Evolutionary conservation across 2,888 invertebrate species (phyloP).

Genomic region (Spodoptera littoralis): DNA sequence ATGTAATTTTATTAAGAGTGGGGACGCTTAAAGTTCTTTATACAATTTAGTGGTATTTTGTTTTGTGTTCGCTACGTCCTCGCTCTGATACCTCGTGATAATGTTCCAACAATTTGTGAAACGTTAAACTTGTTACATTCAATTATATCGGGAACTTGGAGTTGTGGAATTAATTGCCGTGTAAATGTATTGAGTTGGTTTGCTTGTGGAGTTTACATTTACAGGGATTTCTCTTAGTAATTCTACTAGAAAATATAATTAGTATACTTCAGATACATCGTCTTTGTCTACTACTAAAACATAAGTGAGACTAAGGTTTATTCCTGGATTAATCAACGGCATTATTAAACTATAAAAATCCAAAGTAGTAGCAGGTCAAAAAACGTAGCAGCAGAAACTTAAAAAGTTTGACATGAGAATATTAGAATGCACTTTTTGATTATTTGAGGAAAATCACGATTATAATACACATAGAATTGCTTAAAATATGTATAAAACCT

Average conservation of each 20-base stretch:
- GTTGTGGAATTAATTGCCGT: slow-evolving; percentile 18
- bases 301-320: too few relatives aligned
- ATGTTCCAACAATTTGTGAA: slow-evolving; percentile 27
- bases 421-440: too few relatives aligned
- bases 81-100: slow-evolving; percentile 52
- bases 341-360: too few relatives aligned
- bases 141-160: slow-evolving; percentile 36
- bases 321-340: too few relatives aligned
- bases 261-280: not conserved
- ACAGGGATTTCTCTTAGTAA: not conserved
- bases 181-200: slow-evolving; percentile 18
- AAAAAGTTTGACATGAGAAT: too few relatives aligned
- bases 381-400: too few relatives aligned
- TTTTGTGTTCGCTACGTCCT: slow-evolving; percentile 48
- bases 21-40: slow-evolving; percentile 62
- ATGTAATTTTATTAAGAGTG: slow-evolving; percentile 66
- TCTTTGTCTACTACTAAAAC: too few relatives aligned
- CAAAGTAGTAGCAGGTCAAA: too few relatives aligned
- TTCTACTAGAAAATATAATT: not conserved
- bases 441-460: too few relatives aligned
- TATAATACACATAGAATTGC: too few relatives aligned
- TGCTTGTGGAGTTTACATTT: slow-evolving; percentile 13
- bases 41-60: slow-evolving; percentile 59
- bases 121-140: slow-evolving; percentile 34
- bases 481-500: too few relatives aligned